Evolutionary conservation across 1,140 invertebrate genomes (phyloP).

Genomic region (Episyrphus balteatus): DNA sequence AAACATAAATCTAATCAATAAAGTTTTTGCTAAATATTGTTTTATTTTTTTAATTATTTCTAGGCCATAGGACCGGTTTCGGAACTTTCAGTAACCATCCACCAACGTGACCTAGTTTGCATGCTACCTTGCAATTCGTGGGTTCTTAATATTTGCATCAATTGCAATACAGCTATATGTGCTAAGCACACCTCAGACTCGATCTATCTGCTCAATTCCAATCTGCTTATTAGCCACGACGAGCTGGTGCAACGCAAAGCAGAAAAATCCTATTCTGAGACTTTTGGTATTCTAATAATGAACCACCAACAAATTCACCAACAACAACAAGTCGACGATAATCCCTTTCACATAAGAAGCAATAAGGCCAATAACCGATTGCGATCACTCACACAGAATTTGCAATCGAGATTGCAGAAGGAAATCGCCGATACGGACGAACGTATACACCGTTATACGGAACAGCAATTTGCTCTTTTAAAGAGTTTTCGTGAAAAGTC

Average conservation of each 20-base stretch:
- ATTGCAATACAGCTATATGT: conserved; percentile 23
- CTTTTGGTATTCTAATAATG: conserved; percentile 23
- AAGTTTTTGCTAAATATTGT: not conserved
- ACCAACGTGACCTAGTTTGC: conserved; percentile 16
- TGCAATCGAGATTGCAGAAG: conserved; percentile 19
- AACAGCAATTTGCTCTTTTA: conserved; percentile 24
- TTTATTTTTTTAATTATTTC: conserved; percentile 4
- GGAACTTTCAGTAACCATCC: conserved; percentile 20
- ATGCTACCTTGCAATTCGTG: conserved; percentile 15
- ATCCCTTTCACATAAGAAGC: not conserved
- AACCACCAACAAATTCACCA: conserved; percentile 11
- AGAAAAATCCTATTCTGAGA: conserved; percentile 24
- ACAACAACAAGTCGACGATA: conserved; percentile 1
- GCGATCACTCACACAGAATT: conserved; percentile 14
- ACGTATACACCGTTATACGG: conserved; percentile 20
- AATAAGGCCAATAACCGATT: conserved; percentile 8
- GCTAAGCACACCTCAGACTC: conserved; percentile 18
- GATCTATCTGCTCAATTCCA: conserved; percentile 21
- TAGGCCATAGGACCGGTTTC: conserved; percentile 27
- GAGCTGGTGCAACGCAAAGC: conserved; percentile 14
- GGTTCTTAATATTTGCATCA: conserved; percentile 23
- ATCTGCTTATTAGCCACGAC: conserved; percentile 22
- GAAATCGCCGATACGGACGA: conserved; percentile 26
- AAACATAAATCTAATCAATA: too few species aligned
- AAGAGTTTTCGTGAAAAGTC: conserved; percentile 31